Evolutionary conservation across 2,797 vertebrate species (phyloP).

Genomic region (Lycodopsis pacificus): DNA sequence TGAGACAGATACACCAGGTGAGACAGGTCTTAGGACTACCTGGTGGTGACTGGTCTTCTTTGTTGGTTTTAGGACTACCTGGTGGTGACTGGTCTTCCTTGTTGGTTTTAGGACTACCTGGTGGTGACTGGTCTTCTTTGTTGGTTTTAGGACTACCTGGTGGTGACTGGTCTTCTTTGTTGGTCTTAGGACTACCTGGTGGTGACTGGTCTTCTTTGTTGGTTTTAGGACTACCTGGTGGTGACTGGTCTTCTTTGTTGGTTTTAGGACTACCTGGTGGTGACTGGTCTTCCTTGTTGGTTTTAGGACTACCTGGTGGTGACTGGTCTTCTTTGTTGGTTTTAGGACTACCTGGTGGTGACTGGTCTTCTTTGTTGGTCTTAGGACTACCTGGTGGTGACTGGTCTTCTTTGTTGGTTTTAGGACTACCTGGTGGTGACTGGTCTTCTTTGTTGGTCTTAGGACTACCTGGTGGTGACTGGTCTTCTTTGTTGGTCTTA

Average conservation of each 20-base stretch:
- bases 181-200: too few species aligned
- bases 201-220: too few species aligned
- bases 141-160: too few species aligned
- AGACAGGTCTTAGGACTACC: neutral
- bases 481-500: slow-evolving; percentile 43
- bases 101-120: slow-evolving; percentile 87
- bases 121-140: slow-evolving; percentile 69
- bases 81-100: slow-evolving; percentile 72
- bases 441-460: neutral
- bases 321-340: too few species aligned
- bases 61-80: slow-evolving; percentile 87
- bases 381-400: too few species aligned
- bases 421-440: neutral
- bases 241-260: neutral
- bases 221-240: neutral
- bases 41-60: neutral
- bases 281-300: neutral
- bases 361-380: too few species aligned
- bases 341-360: neutral
- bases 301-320: slow-evolving; percentile 90
- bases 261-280: slow-evolving; percentile 90
- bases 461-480: slow-evolving; percentile 91
- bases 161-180: too few species aligned
- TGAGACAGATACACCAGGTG: neutral
- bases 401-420: too few species aligned